phyloP scores from a whole-genome alignment of 2,797 vertebrate species.

The Coilia nasus region DNA sequence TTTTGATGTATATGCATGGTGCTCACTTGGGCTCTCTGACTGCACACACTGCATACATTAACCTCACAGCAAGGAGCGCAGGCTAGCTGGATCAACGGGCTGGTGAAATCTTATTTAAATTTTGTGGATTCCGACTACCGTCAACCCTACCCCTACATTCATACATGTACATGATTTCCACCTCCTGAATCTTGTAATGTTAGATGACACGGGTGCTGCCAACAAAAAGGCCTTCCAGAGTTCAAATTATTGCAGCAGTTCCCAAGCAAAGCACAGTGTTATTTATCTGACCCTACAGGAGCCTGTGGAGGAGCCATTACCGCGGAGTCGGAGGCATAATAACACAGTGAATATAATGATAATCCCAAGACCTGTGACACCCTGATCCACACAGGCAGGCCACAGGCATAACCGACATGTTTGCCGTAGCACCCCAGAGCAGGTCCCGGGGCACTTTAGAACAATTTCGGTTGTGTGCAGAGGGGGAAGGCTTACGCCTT shows the following conservation, averaged over 20 bases:
- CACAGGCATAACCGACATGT: constrained; percentile 51
- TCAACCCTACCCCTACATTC: constrained; percentile 36
- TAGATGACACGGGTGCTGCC: constrained; percentile 64
- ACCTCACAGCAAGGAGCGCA: constrained; percentile 3
- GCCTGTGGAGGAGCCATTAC: constrained; percentile 64
- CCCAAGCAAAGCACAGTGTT: constrained; percentile 70
- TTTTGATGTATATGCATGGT: neutral
- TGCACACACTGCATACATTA: constrained; percentile 12
- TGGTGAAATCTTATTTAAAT: constrained; percentile 44
- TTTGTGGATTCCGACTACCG: constrained; percentile 12
- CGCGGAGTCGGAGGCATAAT: constrained; percentile 57
- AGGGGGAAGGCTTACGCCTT: neutral
- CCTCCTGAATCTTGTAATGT: constrained; percentile 64
- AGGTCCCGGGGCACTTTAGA: constrained; percentile 13
- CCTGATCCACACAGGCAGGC: constrained; percentile 57
- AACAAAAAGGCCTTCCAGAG: constrained; percentile 69
- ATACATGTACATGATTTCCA: constrained; percentile 43
- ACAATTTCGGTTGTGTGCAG: neutral
- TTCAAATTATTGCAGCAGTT: constrained; percentile 71
- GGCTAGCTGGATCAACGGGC: constrained; percentile 37
- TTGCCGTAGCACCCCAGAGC: constrained; percentile 4
- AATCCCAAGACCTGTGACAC: constrained; percentile 59
- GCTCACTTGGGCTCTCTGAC: neutral
- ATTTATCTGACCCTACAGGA: constrained; percentile 71
- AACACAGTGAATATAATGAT: constrained; percentile 42